Conservation (phyloP, 2,797 vertebrate genomes). For the Tiaroga cobitis region DNA sequence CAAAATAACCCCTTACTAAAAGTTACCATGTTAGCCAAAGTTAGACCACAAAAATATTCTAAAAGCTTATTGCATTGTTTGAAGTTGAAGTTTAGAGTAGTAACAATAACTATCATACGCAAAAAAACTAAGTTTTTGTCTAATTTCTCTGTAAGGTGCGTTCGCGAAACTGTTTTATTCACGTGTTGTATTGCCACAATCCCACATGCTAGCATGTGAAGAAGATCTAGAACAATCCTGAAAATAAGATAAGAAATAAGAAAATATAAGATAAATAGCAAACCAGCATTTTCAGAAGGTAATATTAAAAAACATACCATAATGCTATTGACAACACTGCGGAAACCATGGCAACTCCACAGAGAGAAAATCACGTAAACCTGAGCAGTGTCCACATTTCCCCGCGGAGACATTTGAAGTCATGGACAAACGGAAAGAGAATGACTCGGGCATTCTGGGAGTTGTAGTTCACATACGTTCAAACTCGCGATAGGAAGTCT, state of each 20-base stretch:
- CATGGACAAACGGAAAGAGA: slow-evolving; percentile 42
- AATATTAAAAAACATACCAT: slow-evolving; percentile 32
- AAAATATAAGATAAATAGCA: not conserved
- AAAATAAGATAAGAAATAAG: not conserved
- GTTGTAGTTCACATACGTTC: slow-evolving; percentile 34
- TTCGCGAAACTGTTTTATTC: not conserved
- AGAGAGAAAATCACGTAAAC: not conserved
- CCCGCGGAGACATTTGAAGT: slow-evolving; percentile 41
- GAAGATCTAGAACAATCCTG: not conserved
- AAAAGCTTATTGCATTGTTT: not conserved
- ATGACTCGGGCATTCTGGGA: slow-evolving; percentile 52
- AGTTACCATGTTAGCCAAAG: not conserved
- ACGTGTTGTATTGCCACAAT: not conserved
- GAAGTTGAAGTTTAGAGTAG: not conserved
- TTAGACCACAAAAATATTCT: not conserved
- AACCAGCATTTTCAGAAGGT: not conserved
- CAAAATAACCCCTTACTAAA: not conserved
- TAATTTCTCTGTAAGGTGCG: not conserved
- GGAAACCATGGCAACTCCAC: not conserved
- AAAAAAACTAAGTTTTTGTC: not conserved
- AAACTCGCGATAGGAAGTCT: no score
- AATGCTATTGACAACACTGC: not conserved
- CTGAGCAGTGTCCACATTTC: not conserved
- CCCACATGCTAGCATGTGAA: not conserved
- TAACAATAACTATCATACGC: not conserved